These are phyloP conservation scores for Agrilus mali DNA, from an alignment of 2,888 invertebrate genomes.

Conservation along the genomic window DNA sequence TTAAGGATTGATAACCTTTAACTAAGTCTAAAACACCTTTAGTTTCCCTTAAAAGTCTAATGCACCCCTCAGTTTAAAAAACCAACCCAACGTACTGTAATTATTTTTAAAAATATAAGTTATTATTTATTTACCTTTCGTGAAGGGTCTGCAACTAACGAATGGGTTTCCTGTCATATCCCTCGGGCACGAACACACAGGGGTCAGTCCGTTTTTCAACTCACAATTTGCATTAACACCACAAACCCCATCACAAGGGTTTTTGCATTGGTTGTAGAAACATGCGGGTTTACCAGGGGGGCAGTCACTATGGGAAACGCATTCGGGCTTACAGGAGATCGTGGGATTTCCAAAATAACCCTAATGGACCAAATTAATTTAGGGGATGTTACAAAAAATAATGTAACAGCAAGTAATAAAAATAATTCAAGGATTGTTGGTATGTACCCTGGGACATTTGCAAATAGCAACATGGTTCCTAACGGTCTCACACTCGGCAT, in stretches of 20 bases:
- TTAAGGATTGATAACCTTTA: too few species aligned
- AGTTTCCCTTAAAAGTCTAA: too few species aligned
- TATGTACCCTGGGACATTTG: conserved; percentile 64
- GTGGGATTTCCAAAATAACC: conserved; percentile 70
- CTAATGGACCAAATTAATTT: conserved; percentile 28
- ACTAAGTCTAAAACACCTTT: too few species aligned
- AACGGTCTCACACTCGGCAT: conserved; percentile 65
- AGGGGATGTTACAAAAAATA: not conserved
- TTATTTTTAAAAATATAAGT: not conserved
- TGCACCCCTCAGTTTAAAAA: too few species aligned
- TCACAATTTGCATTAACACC: conserved; percentile 70
- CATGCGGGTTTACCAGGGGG: conserved; percentile 67
- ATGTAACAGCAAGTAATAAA: too few species aligned
- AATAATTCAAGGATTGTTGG: too few species aligned
- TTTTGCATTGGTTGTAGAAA: conserved; percentile 66
- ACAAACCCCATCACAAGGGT: conserved; percentile 73
- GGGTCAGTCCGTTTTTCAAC: conserved; percentile 57
- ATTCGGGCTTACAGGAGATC: conserved; percentile 67
- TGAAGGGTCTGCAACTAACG: conserved; percentile 66
- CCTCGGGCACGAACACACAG: conserved; percentile 74
- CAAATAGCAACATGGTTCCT: conserved; percentile 64
- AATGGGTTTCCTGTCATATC: conserved; percentile 85
- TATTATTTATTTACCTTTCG: conserved; percentile 58
- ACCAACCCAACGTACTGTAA: too few species aligned
- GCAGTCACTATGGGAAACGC: conserved; percentile 67